Base-by-base conservation (phyloP, 1,140 invertebrate genomes). In the Drosophila santomea region DNA sequence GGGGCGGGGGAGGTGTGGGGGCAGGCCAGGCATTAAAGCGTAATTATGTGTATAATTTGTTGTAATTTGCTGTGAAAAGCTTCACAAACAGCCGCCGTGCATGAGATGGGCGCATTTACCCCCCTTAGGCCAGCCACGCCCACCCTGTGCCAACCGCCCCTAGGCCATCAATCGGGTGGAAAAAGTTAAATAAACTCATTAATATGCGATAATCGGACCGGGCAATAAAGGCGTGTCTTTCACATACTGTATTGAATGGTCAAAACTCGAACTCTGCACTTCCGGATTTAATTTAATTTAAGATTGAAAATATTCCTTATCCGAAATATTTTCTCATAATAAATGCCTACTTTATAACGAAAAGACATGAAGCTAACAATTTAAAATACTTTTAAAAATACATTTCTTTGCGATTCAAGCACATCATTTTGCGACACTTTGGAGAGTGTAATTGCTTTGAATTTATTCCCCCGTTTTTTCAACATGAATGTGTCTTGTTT, bases 1-100 rank as follows among this genome's bases (percentile, higher is more conserved):
- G 58, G 58, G n/a, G 61, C 44, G 44, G 76, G 51, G 58, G 58
- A 68, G 72, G 25, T 25, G 25, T 25, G 23, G 23, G 23, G 73
- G 55, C 52, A 59, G 77, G 78, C 48, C 59, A 23, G 43, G 73
- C 78, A 85, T 86, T 86, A 86, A 82, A 86, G 78, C 78, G 78
- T 86, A 86, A 86, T 86, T 86, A 86, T 86, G 78, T 82, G 74
- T 78, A 86, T 86, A 86, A 86, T 86, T 86, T 86, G 78, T 72
- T 85, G 79, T 86, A 86, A 86, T 86, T 81, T 86, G 74, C 63
- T 81, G 69, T 82, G 68, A 78, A 86, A 76, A 76, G 72, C 73
- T 59, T 76, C 43, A 75, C 61, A 73, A 74, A 74, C 69, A 73
- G 51, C 64, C 43, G 64, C 52, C 52, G 64, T 63, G 52, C 74